A percentile compares a stretch with the other conserved stretches of the same genome.
Evolutionary conservation across 30 jellyfish, hydroid and myxozoan species (phyloP).

Genomic region (Nemopilema nomurai): DNA sequence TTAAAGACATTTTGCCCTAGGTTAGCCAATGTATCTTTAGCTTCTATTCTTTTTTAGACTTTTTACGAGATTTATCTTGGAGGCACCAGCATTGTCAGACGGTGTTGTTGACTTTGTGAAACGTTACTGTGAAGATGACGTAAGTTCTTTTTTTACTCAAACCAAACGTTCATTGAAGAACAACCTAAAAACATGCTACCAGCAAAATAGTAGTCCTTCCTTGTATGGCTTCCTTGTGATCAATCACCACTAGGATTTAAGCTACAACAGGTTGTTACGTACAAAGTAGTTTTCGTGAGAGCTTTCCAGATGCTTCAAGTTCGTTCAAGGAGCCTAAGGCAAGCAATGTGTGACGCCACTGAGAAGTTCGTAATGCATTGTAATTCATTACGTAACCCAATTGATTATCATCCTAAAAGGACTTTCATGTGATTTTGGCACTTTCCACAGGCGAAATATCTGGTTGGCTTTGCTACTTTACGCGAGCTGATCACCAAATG

Average conservation of each 20-base stretch:
- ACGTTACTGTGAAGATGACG: conserved; percentile 91
- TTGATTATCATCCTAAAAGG: neutral
- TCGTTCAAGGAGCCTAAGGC: too few species aligned
- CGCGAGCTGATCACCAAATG: conserved; percentile 94
- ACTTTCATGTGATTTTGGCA: neutral
- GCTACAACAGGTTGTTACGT: too few species aligned
- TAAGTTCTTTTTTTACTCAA: conserved; percentile 27
- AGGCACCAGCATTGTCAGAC: conserved; percentile 95
- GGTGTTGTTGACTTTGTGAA: conserved; percentile 71
- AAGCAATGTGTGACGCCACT: too few species aligned
- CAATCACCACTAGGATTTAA: too few species aligned
- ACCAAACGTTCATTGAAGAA: neutral
- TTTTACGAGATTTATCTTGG: conserved; percentile 86
- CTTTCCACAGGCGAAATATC: conserved; percentile 74
- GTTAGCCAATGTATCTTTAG: too few species aligned
- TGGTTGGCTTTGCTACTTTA: conserved; percentile 97
- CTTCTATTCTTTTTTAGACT: conserved; percentile 53
- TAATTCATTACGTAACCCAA: neutral
- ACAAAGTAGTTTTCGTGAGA: too few species aligned
- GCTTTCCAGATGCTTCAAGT: too few species aligned
- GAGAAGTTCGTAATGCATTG: too few species aligned
- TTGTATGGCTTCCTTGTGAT: too few species aligned
- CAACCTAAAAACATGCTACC: neutral
- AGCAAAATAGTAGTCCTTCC: too few species aligned
- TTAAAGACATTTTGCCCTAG: too few species aligned